Base-by-base conservation (phyloP, 2,888 invertebrate genomes). In the Tineola bisselliella region DNA sequence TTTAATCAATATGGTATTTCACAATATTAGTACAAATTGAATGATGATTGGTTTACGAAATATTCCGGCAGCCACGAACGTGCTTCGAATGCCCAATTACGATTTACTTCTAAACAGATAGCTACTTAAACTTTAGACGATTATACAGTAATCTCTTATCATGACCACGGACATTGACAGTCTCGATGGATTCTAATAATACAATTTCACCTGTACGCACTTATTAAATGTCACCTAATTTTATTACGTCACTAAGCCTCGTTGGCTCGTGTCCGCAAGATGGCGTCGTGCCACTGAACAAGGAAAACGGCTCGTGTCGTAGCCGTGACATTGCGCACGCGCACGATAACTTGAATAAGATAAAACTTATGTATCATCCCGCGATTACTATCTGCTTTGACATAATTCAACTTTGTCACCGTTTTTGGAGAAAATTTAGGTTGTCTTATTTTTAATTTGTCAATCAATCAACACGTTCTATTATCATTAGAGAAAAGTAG, bases 291-390 rank as follows among this genome's bases (percentile, higher is more conserved):
- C 38, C 38, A 10, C 6, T 38, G 38, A 38, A 25, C 25, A 10
- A 38, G 38, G 38, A 38, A 38, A 38, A 38, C 10, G 38, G 10
- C 48, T n/a, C 48, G 48, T 48, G 48, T 15, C 48, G 18, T 48
- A 48, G 18, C 48, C 48, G 48, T 48, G 48, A 48, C 48, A 48
- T 48, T 48, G 48, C 48, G 48, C 48, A 48, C 48, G 48, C 48
- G 48, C 48, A 38, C 10, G 31, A 31, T 38, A 38, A 38, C 38
- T 38, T 38, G 38, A 38, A 38, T 38, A 38, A 6, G 38, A 38
- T 38, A 38, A 38, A 12, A 38, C 10, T 38, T 38, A 38, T 31
- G 10, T 38, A n/a, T 38, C 38, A 38, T 38, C n/a, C 10, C 25
- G 6, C 25, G n/a, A 31, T 8, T 31, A 31, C 31, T 31, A 10